Percentiles rank a stretch among this genome's conserved stretches.
Evolutionary conservation across 2,888 invertebrate species (phyloP).

Genomic region (Odontothrips loti): DNA sequence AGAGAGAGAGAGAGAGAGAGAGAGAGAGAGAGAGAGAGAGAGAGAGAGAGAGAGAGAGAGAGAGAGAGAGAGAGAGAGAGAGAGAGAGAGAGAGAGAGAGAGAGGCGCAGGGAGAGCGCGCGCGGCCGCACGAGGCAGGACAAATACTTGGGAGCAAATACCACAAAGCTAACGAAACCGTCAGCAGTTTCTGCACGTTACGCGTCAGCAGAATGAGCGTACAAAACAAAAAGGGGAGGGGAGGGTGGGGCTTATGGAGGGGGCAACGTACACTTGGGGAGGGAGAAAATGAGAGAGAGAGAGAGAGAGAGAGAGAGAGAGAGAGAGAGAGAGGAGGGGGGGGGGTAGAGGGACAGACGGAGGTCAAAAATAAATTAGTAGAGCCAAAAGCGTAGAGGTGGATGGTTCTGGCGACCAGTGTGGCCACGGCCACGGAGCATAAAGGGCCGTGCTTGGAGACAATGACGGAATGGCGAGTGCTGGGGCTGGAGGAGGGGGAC

Average conservation of each 20-base stretch:
- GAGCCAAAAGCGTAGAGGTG: too few relatives aligned
- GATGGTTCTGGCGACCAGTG: neutral
- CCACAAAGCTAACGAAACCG: constrained; percentile 21
- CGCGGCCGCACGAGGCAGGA: too few relatives aligned
- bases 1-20: too few relatives aligned
- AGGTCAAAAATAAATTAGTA: neutral
- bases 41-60: too few relatives aligned
- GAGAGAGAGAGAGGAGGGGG: neutral
- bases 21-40: too few relatives aligned
- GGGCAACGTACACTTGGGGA: neutral
- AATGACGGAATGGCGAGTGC: neutral
- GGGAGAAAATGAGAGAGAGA: neutral
- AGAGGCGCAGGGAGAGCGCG: too few relatives aligned
- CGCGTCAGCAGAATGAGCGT: neutral
- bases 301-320: neutral
- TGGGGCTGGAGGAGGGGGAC: too few relatives aligned
- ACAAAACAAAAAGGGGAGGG: neutral
- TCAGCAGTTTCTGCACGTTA: neutral
- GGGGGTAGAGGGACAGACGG: neutral
- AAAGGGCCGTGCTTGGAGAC: neutral
- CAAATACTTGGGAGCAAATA: constrained; percentile 9
- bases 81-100: too few relatives aligned
- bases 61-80: too few relatives aligned
- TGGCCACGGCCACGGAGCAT: neutral
- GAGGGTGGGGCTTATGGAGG: neutral